Conservation (phyloP, 2,797 vertebrate genomes). For the Toxotes lorentzi region DNA sequence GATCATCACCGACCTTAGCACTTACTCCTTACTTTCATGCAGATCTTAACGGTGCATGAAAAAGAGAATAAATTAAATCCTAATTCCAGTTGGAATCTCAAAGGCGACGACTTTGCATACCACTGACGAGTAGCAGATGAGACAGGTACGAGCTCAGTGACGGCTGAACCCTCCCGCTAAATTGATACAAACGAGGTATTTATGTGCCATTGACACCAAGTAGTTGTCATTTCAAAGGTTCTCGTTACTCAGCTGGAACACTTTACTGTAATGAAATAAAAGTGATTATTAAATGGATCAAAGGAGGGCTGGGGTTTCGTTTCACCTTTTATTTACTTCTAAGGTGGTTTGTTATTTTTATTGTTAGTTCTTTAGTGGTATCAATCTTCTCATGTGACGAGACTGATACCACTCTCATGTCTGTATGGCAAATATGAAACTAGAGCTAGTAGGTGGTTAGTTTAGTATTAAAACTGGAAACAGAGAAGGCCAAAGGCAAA, state of each 20-base stretch:
- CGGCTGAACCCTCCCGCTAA: conserved; percentile 53
- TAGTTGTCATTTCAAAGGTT: conserved; percentile 53
- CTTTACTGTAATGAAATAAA: conserved; percentile 31
- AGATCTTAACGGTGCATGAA: conserved; percentile 54
- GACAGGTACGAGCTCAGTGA: conserved; percentile 46
- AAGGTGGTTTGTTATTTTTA: conserved; percentile 4
- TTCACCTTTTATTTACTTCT: conserved; percentile 21
- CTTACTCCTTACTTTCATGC: conserved; percentile 50
- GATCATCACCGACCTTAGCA: conserved; percentile 46
- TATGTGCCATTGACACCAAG: conserved; percentile 56
- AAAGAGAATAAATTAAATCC: conserved; percentile 73
- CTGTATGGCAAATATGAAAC: not conserved
- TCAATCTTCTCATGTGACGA: not conserved
- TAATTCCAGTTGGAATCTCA: conserved; percentile 56
- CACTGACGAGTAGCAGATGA: conserved; percentile 52
- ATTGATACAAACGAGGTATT: conserved; percentile 74
- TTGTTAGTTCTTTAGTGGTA: not conserved
- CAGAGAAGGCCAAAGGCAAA: not conserved
- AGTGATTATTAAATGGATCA: conserved; percentile 31
- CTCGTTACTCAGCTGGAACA: conserved; percentile 34
- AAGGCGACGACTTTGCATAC: conserved; percentile 59
- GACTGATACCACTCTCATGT: not conserved
- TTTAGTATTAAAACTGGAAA: not conserved
- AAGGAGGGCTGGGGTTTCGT: conserved; percentile 1
- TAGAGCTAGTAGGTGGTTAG: not conserved